Evolutionary conservation across 2,888 invertebrate species (phyloP), one percentile per base, ranked within the genome.

Genomic region (Phaedon cochleariae): DNA sequence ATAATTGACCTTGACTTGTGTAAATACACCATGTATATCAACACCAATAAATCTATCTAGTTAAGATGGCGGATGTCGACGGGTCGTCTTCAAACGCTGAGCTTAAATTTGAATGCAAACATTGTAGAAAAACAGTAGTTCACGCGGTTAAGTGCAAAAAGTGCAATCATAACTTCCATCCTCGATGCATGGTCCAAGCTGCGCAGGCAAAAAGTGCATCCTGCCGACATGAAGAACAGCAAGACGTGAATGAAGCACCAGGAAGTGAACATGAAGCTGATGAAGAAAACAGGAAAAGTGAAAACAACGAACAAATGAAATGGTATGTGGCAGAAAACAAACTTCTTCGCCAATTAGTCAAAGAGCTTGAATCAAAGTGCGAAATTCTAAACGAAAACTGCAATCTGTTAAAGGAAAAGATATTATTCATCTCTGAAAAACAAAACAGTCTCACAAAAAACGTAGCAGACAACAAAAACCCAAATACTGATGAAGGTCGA

Each of bases 181-280:
- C 53, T 20, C 53, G 53, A 31, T 53, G 31, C 31, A 53, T 53
- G 53, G 53, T 52, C 26, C 53, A 53, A 53, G 53, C 53, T 29
- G 53, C 53, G 53, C 53, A 53, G 26, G 53, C 53, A 53, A 53
- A 34, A 53, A 31, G 31, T 37, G 54, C 54, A 54, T 54, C 18
- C 17, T 18, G 37, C 17, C 34, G 54, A 54, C 54, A 54, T n/a
- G 31, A 31, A 54, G 31, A 4, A 31, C 31, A 54, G 2, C 29
- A 54, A 21, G 52, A 10, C 29, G n/a, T n/a, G n/a, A n/a, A n/a
- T n/a, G 54, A 31, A 54, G 54, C 31, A 54, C 17, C 54, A 31
- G 54, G 29, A 31, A 21, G 49, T 51, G 49, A 51, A 51, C 49
- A 51, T 21, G 49, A 51, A 54, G 54, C 31, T 54, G 29, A 54